A percentile compares a stretch with the other conserved stretches of the same genome.
These are phyloP conservation scores for Menidia menidia DNA, from an alignment of 2,797 vertebrate genomes.

Conservation along the genomic window DNA sequence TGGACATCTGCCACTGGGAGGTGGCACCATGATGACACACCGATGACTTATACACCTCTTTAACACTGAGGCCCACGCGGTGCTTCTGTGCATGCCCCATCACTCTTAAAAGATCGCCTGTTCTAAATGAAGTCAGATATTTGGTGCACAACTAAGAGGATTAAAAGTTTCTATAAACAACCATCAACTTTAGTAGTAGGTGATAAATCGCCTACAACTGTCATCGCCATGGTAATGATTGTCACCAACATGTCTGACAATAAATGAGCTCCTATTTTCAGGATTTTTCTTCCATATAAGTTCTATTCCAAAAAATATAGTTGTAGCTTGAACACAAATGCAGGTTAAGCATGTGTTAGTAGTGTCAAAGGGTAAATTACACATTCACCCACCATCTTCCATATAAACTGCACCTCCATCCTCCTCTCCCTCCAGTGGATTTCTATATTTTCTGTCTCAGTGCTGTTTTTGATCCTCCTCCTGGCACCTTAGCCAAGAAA, in stretches of 20 bases:
- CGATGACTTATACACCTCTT: not conserved
- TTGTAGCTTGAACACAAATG: not conserved
- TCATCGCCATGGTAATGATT: not conserved
- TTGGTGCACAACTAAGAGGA: conserved; percentile 27
- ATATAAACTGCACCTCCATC: conserved; percentile 35
- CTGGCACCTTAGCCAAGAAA: conserved; percentile 63
- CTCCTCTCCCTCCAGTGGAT: conserved; percentile 37
- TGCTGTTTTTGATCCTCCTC: conserved; percentile 68
- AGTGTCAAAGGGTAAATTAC: conserved; percentile 22
- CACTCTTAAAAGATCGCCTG: conserved; percentile 41
- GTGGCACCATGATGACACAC: conserved; percentile 1
- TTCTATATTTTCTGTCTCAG: conserved; percentile 55
- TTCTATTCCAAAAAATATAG: too few species aligned
- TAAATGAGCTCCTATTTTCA: not conserved
- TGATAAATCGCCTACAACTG: not conserved
- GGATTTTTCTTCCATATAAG: not conserved
- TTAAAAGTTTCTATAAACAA: conserved; percentile 25
- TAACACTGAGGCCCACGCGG: not conserved
- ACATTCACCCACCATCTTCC: conserved; percentile 38
- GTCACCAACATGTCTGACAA: too few species aligned
- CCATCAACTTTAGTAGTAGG: not conserved
- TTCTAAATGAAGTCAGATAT: conserved; percentile 44
- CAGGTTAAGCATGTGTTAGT: not conserved
- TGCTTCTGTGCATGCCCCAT: not conserved
- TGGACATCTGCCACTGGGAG: conserved; percentile 10